Evolutionary conservation across 2,113 vertebrate genomes (phyloP).

Genomic region (Paracanthobrama guichenoti): DNA sequence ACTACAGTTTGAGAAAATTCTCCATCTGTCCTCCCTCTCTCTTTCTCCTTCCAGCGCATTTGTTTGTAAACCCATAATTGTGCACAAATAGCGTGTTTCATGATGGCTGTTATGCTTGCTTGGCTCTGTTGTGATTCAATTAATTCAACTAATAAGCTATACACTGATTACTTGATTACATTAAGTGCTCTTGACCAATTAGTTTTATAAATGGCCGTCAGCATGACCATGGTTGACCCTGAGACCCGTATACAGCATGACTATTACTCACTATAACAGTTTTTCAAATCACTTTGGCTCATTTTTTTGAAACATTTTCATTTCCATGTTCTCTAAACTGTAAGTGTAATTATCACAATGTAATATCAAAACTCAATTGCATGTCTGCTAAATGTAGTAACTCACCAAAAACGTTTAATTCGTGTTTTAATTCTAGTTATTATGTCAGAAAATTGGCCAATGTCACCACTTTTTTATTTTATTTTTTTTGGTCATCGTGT

Average conservation of each 20-base stretch:
- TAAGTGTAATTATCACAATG: neutral
- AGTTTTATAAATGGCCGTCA: conserved; percentile 7
- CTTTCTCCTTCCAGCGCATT: neutral
- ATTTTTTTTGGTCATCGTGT: neutral
- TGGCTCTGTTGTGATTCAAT: conserved; percentile 16
- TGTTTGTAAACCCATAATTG: conserved; percentile 1
- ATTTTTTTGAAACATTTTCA: neutral
- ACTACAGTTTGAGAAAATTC: conserved; percentile 20
- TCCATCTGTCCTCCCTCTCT: conserved; percentile 23
- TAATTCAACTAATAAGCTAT: neutral
- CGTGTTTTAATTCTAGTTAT: neutral
- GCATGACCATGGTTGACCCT: neutral
- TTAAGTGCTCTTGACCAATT: conserved; percentile 15
- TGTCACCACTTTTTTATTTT: neutral
- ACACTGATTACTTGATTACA: neutral
- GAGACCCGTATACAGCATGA: neutral
- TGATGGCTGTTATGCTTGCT: neutral
- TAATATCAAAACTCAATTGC: too few relatives aligned
- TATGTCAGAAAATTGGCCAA: neutral
- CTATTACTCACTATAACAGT: neutral
- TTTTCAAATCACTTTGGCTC: neutral
- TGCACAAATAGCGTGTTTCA: conserved; percentile 14
- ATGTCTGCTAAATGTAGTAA: neutral
- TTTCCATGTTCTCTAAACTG: neutral
- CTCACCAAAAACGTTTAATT: neutral